Evolutionary conservation across 2,113 vertebrate genomes (phyloP).

Genomic region (Toxotes jaculatrix): DNA sequence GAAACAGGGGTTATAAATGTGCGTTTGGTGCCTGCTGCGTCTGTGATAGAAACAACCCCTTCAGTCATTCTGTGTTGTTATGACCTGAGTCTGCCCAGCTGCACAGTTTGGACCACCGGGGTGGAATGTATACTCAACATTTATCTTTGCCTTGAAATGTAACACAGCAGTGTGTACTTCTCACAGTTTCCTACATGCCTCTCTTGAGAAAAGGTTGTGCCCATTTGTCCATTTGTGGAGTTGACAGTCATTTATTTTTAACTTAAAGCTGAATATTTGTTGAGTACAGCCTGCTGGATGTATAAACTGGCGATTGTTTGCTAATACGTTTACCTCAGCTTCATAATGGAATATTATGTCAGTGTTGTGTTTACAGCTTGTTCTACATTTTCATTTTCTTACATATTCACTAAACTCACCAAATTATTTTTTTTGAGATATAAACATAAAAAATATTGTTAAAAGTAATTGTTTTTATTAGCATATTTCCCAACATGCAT

Average conservation of each 20-base stretch:
- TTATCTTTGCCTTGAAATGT: constrained; percentile 11
- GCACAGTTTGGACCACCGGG: constrained; percentile 41
- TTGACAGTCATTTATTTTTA: neutral
- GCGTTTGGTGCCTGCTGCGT: constrained; percentile 39
- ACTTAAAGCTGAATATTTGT: neutral
- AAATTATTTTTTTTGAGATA: neutral
- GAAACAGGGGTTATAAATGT: constrained; percentile 26
- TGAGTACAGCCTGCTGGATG: too few species aligned
- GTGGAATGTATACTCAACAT: constrained; percentile 30
- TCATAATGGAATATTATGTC: neutral
- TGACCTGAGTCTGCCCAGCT: constrained; percentile 49
- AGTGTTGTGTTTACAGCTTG: neutral
- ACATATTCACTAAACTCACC: neutral
- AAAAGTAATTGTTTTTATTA: too few species aligned
- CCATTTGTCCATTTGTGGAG: constrained; percentile 3
- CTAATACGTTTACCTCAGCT: too few species aligned
- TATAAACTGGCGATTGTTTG: too few species aligned
- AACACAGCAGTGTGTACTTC: neutral
- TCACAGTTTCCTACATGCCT: constrained; percentile 8
- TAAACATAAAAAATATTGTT: too few species aligned
- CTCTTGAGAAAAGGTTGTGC: constrained; percentile 12
- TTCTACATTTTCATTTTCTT: too few species aligned
- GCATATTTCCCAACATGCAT: neutral
- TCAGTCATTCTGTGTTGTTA: constrained; percentile 25
- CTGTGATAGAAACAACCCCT: constrained; percentile 9